These are phyloP conservation scores for Eublepharis macularius DNA, from an alignment of 2,113 vertebrate genomes.

Conservation along the genomic window DNA sequence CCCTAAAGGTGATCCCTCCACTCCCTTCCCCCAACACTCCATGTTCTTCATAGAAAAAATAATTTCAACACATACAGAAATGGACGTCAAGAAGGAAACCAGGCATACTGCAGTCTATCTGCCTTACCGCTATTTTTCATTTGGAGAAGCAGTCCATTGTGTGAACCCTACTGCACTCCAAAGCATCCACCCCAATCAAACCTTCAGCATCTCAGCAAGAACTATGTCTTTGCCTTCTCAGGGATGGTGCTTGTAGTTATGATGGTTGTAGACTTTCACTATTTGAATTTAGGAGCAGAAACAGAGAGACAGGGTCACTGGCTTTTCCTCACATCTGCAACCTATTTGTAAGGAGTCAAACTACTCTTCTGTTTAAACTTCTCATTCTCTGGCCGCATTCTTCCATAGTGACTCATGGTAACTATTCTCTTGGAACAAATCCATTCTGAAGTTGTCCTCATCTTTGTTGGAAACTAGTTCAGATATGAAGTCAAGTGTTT, in stretches of 20 bases:
- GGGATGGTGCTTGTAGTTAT: not conserved
- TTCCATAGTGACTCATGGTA: not conserved
- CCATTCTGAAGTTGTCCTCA: not conserved
- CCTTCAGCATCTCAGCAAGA: not conserved
- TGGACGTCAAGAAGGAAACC: too few species aligned
- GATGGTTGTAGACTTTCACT: not conserved
- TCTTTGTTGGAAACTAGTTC: not conserved
- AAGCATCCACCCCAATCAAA: not conserved
- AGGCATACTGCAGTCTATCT: not conserved
- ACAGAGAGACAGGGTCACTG: not conserved
- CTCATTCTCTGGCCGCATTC: conserved; percentile 20
- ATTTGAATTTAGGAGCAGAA: not conserved
- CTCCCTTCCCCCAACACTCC: not conserved
- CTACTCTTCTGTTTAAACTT: conserved; percentile 7
- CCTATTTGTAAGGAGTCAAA: conserved; percentile 1
- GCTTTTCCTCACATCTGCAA: conserved; percentile 19
- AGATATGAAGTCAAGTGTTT: conserved; percentile 4
- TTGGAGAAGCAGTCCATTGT: not conserved
- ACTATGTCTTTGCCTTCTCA: not conserved
- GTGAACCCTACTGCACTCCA: not conserved
- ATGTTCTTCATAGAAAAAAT: not conserved
- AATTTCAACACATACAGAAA: not conserved
- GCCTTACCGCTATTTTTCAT: not conserved
- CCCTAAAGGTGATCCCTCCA: not conserved
- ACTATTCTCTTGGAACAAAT: not conserved